Evolutionary conservation across 23 tunicate genomes (phyloP).

Genomic region (Halocynthia aurantium): DNA sequence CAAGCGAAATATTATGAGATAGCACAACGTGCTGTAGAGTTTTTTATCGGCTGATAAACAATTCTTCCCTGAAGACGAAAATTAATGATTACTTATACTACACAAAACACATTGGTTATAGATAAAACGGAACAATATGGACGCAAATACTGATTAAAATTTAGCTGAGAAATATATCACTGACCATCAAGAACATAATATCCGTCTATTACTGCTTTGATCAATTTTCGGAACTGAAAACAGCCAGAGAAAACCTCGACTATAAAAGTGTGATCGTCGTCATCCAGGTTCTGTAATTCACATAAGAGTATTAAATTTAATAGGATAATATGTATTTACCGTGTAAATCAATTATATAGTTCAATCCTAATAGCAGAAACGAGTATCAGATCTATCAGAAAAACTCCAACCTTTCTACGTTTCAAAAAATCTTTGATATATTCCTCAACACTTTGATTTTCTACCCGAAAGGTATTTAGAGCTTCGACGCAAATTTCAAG

Average conservation of each 20-base stretch:
- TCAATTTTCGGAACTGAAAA: conserved; percentile 42
- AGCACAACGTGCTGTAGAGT: conserved; percentile 49
- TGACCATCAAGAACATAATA: conserved; percentile 64
- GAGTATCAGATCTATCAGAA: not conserved
- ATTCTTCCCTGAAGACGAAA: conserved; percentile 41
- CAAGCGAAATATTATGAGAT: conserved; percentile 67
- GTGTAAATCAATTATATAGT: not conserved
- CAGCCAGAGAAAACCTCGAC: conserved; percentile 93
- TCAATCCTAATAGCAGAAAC: not conserved
- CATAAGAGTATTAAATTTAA: too few relatives aligned
- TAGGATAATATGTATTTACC: too few relatives aligned
- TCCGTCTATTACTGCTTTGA: conserved; percentile 64
- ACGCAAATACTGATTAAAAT: not conserved
- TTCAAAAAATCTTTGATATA: conserved; percentile 60
- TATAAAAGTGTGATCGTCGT: conserved; percentile 79
- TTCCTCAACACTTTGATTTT: conserved; percentile 82
- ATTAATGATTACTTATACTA: not conserved
- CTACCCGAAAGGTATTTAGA: conserved; percentile 36
- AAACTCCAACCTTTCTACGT: conserved; percentile 39
- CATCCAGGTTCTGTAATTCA: conserved; percentile 38
- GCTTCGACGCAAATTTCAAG: conserved; percentile 62
- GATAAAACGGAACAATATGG: not conserved
- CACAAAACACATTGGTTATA: not conserved
- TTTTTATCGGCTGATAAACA: conserved; percentile 33
- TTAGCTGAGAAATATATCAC: not conserved